Percentiles rank a stretch among this genome's conserved stretches.
Evolutionary conservation across 2,888 invertebrate species (phyloP).

Genomic region (Omphaloscelis lunosa): DNA sequence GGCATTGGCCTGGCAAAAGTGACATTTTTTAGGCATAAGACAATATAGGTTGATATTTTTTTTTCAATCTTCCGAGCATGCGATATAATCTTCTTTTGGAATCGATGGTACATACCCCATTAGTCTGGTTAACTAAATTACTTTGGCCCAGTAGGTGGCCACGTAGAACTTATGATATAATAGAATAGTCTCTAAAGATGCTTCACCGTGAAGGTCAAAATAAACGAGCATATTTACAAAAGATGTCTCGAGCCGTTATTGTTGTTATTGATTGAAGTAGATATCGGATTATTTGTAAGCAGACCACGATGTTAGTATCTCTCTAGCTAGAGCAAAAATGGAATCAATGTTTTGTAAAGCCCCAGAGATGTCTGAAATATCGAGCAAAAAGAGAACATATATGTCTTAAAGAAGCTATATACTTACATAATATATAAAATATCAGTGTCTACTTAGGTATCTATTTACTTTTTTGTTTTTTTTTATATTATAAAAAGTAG

Average conservation of each 20-base stretch:
- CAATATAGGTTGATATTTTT: background rate
- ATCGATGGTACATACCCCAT: background rate
- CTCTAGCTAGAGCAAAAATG: slow-evolving; percentile 26
- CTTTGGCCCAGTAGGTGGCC: background rate
- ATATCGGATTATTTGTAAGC: slow-evolving; percentile 51
- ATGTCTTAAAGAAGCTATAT: background rate
- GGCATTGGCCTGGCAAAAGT: background rate
- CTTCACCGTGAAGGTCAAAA: slow-evolving; percentile 27
- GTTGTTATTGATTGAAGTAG: slow-evolving; percentile 43
- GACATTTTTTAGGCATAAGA: background rate
- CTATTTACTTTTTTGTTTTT: no score
- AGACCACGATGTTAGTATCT: slow-evolving; percentile 39
- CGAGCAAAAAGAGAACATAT: background rate
- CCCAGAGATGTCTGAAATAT: slow-evolving; percentile 27
- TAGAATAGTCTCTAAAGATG: slow-evolving; percentile 5
- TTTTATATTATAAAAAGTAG: background rate
- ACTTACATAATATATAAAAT: background rate
- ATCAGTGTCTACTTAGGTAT: background rate
- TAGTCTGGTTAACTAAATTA: background rate
- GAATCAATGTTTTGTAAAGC: slow-evolving; percentile 42
- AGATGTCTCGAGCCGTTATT: slow-evolving; percentile 34
- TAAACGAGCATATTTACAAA: slow-evolving; percentile 34
- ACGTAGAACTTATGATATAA: background rate
- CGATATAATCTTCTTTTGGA: background rate
- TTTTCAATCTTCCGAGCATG: background rate